Conservation (phyloP, 2,888 invertebrate species). For the Itoplectis maculator region DNA sequence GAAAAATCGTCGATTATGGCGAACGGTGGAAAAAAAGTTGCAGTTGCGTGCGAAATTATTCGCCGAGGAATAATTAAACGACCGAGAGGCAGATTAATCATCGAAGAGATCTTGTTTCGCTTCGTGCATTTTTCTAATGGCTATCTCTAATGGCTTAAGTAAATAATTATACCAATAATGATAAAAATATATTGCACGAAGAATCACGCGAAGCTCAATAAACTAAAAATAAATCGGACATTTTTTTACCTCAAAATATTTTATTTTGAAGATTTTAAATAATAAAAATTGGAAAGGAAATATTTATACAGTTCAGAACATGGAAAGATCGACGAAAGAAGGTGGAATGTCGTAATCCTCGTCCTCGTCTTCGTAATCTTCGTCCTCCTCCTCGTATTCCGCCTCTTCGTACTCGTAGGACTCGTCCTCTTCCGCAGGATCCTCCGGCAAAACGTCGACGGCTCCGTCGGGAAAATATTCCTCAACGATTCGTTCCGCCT, state of each 20-base stretch:
- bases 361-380: conserved; percentile 67
- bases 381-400: conserved; percentile 53
- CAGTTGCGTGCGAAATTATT: not conserved
- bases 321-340: conserved; percentile 57
- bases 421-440: conserved; percentile 65
- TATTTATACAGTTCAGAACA: conserved; percentile 52
- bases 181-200: too few species aligned
- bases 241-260: too few species aligned
- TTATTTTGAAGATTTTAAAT: too few species aligned
- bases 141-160: not conserved
- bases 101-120: conserved; percentile 16
- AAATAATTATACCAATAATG: too few species aligned
- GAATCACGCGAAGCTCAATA: too few species aligned
- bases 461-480: conserved; percentile 89
- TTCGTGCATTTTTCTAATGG: not conserved
- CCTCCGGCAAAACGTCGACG: conserved; percentile 63
- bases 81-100: not conserved
- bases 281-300: not conserved
- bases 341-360: conserved; percentile 37
- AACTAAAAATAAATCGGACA: too few species aligned
- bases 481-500: conserved; percentile 88
- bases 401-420: conserved; percentile 51
- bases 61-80: not conserved
- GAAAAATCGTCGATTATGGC: conserved; percentile 8
- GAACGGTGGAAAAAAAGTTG: conserved; percentile 7